Percentiles rank a stretch among this genome's conserved stretches.
These are phyloP conservation scores for Drosophila obscura DNA, from an alignment of 1,140 invertebrate genomes.

Conservation along the genomic window DNA sequence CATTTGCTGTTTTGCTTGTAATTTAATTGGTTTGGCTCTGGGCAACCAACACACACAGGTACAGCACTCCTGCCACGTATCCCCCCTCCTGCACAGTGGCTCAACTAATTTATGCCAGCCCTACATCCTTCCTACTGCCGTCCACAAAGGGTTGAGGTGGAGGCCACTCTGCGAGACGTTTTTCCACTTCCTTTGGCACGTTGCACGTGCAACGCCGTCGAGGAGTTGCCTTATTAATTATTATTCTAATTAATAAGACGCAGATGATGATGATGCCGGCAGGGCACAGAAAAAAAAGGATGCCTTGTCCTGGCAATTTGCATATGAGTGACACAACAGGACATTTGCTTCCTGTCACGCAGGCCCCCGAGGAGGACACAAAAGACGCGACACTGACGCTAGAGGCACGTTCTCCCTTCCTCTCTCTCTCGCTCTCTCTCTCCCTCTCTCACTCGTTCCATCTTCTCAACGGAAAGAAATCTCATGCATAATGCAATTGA, in stretches of 20 bases:
- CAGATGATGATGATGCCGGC: slow-evolving; percentile 40
- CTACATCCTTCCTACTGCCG: no score
- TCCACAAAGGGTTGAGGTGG: slow-evolving; percentile 21
- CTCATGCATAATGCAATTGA: slow-evolving; percentile 76
- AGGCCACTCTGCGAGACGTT: slow-evolving; percentile 15
- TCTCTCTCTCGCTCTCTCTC: slow-evolving; percentile 6
- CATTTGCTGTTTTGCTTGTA: slow-evolving; percentile 74
- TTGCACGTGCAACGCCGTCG: slow-evolving; percentile 64
- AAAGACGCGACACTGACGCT: slow-evolving; percentile 43
- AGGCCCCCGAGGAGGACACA: slow-evolving; percentile 44
- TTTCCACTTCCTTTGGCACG: slow-evolving; percentile 12
- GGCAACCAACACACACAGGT: slow-evolving; percentile 29
- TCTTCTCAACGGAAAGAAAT: slow-evolving; percentile 12
- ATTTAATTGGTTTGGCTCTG: slow-evolving; percentile 77
- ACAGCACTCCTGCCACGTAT: slow-evolving; percentile 53
- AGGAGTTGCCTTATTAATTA: slow-evolving; percentile 80
- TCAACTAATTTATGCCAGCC: slow-evolving; percentile 70
- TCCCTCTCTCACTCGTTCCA: neutral
- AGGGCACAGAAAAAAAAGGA: slow-evolving; percentile 8
- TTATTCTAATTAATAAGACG: slow-evolving; percentile 83
- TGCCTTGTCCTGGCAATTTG: slow-evolving; percentile 63
- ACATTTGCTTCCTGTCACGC: slow-evolving; percentile 79
- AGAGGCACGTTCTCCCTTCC: slow-evolving; percentile 53
- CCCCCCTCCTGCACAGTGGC: neutral
- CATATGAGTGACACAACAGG: slow-evolving; percentile 83